Base-by-base conservation (phyloP, 2,797 vertebrate species). In the Anas georgica region DNA sequence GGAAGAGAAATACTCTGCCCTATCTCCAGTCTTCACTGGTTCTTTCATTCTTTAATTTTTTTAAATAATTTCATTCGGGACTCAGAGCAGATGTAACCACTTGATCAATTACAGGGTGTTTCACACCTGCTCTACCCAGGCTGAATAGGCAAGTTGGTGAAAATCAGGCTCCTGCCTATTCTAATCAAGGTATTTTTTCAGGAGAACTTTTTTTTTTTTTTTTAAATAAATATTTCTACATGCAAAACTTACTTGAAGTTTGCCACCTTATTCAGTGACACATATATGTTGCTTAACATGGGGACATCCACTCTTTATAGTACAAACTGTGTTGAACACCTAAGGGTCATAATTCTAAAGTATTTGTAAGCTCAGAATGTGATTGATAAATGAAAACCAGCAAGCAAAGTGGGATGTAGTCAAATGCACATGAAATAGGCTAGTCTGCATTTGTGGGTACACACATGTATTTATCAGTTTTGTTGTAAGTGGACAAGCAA, bases 1-100 rank as follows among this genome's bases (percentile, higher is more conserved):
- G 17, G 64, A 83, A 82, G 39, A 18, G 72, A 93, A 79, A 39
- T 22, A 28, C 33, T 78, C 55, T 81, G 39, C 35, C 70, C 48
- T 79, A 60, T 90, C 92, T 95, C 37, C 56, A 72, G 9, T 76
- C 35, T 22, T 88, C 50, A 67, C 18, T 91, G 75, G 48, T 74
- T 94, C 88, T 88, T 94, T 88, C 54, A 41, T 69, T 92, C 58
- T 86, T 85, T 67, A 92, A 85, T 88, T 43, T 92, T 76, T 76
- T 68, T 43, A 73, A 86, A 88, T 88, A 91, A 88, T 92, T 90
- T 95, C 39, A 54, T 83, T 59, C 88, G 92, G 80, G 89, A 88
- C 76, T 88, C 63, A 84, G 78, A 95, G 80, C 62, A 95, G 87
- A 83, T 81, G 59, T 78, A 92, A 81, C 85, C 67, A 82, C 90